Evolutionary conservation across 2,113 vertebrate species (phyloP).

Genomic region (Dolichallabes microphthalmus): DNA sequence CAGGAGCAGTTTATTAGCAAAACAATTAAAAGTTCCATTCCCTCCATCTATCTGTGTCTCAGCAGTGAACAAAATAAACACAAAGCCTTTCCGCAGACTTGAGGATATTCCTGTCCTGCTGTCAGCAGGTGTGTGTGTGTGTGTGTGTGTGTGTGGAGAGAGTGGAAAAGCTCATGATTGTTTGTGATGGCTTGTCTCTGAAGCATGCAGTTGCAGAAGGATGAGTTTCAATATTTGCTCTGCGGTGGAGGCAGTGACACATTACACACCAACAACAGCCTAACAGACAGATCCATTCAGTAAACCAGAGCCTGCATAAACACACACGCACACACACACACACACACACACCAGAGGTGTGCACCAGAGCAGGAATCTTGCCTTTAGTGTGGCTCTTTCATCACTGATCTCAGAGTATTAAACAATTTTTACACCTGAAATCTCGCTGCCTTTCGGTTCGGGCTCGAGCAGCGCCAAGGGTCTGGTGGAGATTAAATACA

Average conservation of each 20-base stretch:
- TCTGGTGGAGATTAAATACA: background rate
- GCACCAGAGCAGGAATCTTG: background rate
- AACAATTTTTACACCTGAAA: conserved; percentile 20
- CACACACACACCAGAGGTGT: background rate
- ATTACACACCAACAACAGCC: conserved; percentile 31
- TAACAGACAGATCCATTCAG: conserved; percentile 45
- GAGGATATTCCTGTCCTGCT: background rate
- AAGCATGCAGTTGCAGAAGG: conserved; percentile 29
- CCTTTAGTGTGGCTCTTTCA: conserved; percentile 2
- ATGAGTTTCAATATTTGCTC: conserved; percentile 55
- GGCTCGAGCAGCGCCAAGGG: background rate
- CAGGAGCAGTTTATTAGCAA: background rate
- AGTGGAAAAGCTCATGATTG: conserved; percentile 32
- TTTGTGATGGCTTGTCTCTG: conserved; percentile 40
- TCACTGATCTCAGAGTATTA: background rate
- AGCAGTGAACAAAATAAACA: background rate
- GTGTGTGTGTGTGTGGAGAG: conserved; percentile 5
- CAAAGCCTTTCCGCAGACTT: background rate
- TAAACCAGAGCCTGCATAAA: conserved; percentile 37
- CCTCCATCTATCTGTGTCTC: background rate
- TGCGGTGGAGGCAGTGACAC: conserved; percentile 22
- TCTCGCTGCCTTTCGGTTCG: background rate
- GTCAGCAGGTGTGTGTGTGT: conserved; percentile 5
- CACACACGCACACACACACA: conserved; percentile 13
- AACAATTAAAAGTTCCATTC: background rate